Evolutionary conservation across 2,113 vertebrate species (phyloP), one percentile per base, ranked within the genome.

Genomic region (Ploceus nigricollis): DNA sequence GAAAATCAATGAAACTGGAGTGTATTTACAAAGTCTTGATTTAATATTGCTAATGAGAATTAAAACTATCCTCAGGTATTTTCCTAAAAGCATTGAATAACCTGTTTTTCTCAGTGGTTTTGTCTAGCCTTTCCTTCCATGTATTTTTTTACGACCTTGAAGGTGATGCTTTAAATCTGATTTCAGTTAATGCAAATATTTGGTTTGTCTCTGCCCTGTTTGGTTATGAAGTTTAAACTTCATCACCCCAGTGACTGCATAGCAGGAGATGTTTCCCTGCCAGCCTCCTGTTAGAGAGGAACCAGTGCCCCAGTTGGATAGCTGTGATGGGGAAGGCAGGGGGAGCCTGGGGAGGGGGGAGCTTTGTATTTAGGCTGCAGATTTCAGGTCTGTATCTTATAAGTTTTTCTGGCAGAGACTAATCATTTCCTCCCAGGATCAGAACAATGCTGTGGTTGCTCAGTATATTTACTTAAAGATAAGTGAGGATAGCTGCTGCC

Each of bases 181-280:
- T 89, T 92, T 81, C 79, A 28, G 51, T 92, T 81, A 94, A 92
- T 90, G 82, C 76, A 96, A 96, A 95, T 96, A 94, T 96, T 97
- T 96, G 60, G 27, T 37, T 95, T 96, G 86, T 94, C 89, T 94
- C 95, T 94, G 91, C 96, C 94, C 93, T 96, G 83, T 92, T 95
- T 90, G 61, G 80, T 91, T 93, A 89, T 92, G 94, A 81, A 93
- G 51, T 71, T 95, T 78, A 95, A 96, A 84, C 76, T 87, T 73
- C 17, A 60, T 84, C 44, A 40, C 27, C 44, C 22, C 27, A 23
- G 56, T 66, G 87, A 27, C 82, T 94, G 80, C 76, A 89, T 45
- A 90, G 48, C 57, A 53, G 10, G 25, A 80, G 78, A 65, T 42
- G 7, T 78, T 93, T 93, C 37, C 57, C 50, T 89, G 85, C 68